Conservation (phyloP, 2,797 vertebrate genomes). For the Alcedo atthis region DNA sequence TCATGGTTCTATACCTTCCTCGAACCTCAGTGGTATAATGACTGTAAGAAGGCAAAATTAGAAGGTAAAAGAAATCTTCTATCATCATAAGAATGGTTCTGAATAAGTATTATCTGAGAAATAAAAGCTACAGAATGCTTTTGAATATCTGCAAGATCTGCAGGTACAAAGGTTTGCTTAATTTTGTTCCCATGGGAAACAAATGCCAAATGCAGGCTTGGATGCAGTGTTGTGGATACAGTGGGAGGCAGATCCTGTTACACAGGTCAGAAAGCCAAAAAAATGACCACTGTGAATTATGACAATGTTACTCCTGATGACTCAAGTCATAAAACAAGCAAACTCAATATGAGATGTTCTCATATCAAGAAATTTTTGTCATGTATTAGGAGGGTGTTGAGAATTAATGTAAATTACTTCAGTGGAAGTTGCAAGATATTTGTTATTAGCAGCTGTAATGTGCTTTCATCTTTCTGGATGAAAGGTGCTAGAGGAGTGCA, state of each 20-base stretch:
- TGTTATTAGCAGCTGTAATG: not conserved
- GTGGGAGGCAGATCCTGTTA: not conserved
- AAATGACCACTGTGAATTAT: not conserved
- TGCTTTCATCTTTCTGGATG: not conserved
- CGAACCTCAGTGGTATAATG: not conserved
- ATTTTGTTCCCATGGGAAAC: constrained; percentile 4
- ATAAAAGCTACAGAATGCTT: not conserved
- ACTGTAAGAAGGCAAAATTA: constrained; percentile 22
- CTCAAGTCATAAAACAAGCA: not conserved
- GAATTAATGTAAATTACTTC: not conserved
- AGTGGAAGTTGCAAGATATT: not conserved
- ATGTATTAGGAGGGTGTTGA: not conserved
- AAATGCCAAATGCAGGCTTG: not conserved
- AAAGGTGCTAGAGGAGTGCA: not conserved
- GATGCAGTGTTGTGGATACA: not conserved
- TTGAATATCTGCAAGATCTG: not conserved
- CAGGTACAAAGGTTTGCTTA: not conserved
- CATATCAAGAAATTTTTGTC: not conserved
- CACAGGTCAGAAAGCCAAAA: not conserved
- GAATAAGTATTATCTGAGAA: not conserved
- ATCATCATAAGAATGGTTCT: not conserved
- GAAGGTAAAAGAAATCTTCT: not conserved
- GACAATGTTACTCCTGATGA: not conserved
- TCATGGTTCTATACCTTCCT: not conserved
- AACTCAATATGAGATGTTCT: not conserved